Evolutionary conservation across 2,888 invertebrate species (phyloP).

Genomic region (Tryphoninae sp.): DNA sequence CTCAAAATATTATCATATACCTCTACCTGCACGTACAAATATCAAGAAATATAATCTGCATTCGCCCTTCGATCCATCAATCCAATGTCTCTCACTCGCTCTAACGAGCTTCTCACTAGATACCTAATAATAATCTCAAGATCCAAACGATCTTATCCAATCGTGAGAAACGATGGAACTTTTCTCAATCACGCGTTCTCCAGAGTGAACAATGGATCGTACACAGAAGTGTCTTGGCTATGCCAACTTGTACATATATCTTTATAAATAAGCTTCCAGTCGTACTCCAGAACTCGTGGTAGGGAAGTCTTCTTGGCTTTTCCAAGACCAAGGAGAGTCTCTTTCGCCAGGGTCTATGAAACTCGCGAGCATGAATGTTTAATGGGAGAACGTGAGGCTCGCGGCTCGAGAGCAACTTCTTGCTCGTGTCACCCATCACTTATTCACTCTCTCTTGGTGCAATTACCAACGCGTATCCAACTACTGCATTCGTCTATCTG

Average conservation of each 20-base stretch:
- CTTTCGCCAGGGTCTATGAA: conserved; percentile 51
- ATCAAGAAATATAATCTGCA: neutral
- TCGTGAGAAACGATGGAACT: conserved; percentile 50
- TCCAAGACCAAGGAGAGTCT: conserved; percentile 47
- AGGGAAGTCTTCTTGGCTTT: conserved; percentile 34
- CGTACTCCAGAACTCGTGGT: conserved; percentile 28
- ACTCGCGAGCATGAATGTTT: conserved; percentile 71
- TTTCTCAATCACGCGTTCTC: conserved; percentile 35
- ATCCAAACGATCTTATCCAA: conserved; percentile 51
- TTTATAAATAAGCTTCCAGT: conserved; percentile 47
- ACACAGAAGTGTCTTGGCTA: conserved; percentile 5
- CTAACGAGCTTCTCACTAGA: conserved; percentile 54
- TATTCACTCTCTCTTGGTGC: conserved; percentile 71
- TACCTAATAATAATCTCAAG: conserved; percentile 35
- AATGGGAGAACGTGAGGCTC: conserved; percentile 72
- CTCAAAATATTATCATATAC: conserved; percentile 15
- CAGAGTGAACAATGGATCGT: conserved; percentile 8
- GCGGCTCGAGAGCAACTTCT: conserved; percentile 71
- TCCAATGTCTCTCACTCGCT: conserved; percentile 35
- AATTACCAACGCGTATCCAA: conserved; percentile 68
- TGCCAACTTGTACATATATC: conserved; percentile 29
- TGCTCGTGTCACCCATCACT: conserved; percentile 72
- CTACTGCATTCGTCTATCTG: conserved; percentile 7
- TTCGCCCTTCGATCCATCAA: conserved; percentile 49
- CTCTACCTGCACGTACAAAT: neutral